These are phyloP conservation scores for Galleria mellonella DNA, from an alignment of 1,140 invertebrate species.

Conservation along the genomic window DNA sequence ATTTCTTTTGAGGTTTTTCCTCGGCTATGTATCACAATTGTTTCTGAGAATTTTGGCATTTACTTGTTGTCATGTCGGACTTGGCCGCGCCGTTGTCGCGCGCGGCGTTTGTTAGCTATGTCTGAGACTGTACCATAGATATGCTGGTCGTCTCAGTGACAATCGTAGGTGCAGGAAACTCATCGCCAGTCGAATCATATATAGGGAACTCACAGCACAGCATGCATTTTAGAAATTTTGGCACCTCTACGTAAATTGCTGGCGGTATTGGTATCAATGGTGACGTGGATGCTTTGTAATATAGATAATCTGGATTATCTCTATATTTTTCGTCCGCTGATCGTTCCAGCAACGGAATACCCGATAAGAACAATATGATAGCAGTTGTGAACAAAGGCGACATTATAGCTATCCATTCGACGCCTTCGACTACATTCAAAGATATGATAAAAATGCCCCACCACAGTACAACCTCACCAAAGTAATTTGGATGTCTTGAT, in stretches of 20 bases:
- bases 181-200: constrained; percentile 84
- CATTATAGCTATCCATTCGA: constrained; percentile 88
- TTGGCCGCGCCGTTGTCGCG: constrained; percentile 65
- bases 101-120: constrained; percentile 83
- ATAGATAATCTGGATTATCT: constrained; percentile 87
- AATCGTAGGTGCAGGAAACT: constrained; percentile 77
- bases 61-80: constrained; percentile 24
- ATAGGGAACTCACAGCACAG: constrained; percentile 91
- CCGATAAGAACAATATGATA: constrained; percentile 92
- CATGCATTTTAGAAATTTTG: constrained; percentile 85
- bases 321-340: constrained; percentile 90
- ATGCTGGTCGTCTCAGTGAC: constrained; percentile 84
- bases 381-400: constrained; percentile 92
- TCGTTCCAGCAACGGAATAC: constrained; percentile 89
- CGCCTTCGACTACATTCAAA: constrained; percentile 86
- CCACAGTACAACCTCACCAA: constrained; percentile 95
- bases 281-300: constrained; percentile 90
- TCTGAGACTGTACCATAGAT: constrained; percentile 82
- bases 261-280: constrained; percentile 91
- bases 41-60: constrained; percentile 37
- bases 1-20: constrained; percentile 46
- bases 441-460: constrained; percentile 95
- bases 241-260: constrained; percentile 87
- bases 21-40: constrained; percentile 67
- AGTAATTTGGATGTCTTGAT: constrained; percentile 96